Conservation (phyloP, 2,797 vertebrate genomes). For the Amphiprion clarkii region DNA sequence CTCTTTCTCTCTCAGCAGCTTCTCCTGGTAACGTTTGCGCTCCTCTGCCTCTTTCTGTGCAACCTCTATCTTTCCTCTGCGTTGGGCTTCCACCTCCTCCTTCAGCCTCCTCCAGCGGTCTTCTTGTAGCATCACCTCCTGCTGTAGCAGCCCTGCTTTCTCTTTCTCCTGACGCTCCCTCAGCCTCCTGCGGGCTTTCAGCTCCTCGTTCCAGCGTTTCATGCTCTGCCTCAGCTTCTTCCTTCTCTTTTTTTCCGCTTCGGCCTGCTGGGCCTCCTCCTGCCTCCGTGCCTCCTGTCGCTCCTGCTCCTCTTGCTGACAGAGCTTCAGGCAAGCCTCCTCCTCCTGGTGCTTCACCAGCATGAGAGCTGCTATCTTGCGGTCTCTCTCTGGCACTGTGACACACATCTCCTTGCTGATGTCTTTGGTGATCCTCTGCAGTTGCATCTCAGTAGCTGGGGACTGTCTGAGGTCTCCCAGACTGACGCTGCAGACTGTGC, state of each 20-base stretch:
- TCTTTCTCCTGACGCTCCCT: conserved; percentile 55
- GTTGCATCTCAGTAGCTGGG: conserved; percentile 64
- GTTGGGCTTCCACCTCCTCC: conserved; percentile 70
- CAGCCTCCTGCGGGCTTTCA: conserved; percentile 70
- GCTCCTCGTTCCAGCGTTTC: conserved; percentile 76
- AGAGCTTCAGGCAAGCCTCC: conserved; percentile 69
- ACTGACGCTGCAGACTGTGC: conserved; percentile 70
- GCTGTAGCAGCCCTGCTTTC: conserved; percentile 25
- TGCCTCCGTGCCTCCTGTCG: conserved; percentile 79
- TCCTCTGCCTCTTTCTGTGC: conserved; percentile 55
- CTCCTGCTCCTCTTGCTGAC: conserved; percentile 74
- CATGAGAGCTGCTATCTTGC: conserved; percentile 89
- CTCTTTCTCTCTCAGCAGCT: conserved; percentile 66
- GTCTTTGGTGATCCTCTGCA: conserved; percentile 74
- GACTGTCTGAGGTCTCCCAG: conserved; percentile 78
- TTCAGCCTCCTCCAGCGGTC: conserved; percentile 70
- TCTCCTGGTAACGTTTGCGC: conserved; percentile 76
- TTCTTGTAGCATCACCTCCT: conserved; percentile 63
- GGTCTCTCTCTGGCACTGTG: conserved; percentile 82
- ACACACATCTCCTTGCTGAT: conserved; percentile 77
- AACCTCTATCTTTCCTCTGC: conserved; percentile 53
- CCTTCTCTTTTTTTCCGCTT: conserved; percentile 71
- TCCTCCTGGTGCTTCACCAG: conserved; percentile 85
- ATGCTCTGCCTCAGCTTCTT: conserved; percentile 73
- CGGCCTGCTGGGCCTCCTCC: conserved; percentile 65